A percentile compares a stretch with the other conserved stretches of the same genome.
Evolutionary conservation across 2,888 invertebrate genomes (phyloP).

Genomic region (Graphium colonna): DNA sequence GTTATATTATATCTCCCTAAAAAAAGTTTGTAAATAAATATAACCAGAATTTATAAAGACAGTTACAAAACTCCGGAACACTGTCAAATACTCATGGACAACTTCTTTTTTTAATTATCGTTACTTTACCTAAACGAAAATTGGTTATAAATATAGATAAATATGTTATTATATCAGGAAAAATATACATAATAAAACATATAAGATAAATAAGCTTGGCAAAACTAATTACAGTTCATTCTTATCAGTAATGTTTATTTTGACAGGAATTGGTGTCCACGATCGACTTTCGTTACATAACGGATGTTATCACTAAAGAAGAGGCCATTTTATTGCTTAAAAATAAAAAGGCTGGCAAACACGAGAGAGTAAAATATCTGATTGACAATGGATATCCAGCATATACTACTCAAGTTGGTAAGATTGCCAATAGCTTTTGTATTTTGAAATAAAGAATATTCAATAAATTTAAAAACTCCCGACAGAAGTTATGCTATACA

Average conservation of each 20-base stretch:
- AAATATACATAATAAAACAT: neutral
- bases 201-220: neutral
- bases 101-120: too few species aligned
- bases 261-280: slow-evolving; percentile 85
- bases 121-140: too few species aligned
- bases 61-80: too few species aligned
- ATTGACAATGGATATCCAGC: slow-evolving; percentile 88
- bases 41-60: too few species aligned
- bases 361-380: slow-evolving; percentile 82
- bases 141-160: too few species aligned
- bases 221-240: slow-evolving; percentile 7
- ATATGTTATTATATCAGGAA: neutral
- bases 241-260: slow-evolving; percentile 19
- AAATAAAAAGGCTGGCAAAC: slow-evolving; percentile 78
- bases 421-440: slow-evolving; percentile 27
- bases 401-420: slow-evolving; percentile 91
- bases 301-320: slow-evolving; percentile 89
- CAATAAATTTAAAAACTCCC: too few species aligned
- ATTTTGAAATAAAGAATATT: too few species aligned
- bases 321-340: slow-evolving; percentile 88
- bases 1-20: too few species aligned
- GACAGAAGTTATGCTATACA: too few species aligned
- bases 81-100: too few species aligned
- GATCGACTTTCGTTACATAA: slow-evolving; percentile 92
- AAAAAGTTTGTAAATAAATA: too few species aligned